A percentile compares a stretch with the other conserved stretches of the same genome.
These are phyloP conservation scores for Scalopus aquaticus DNA, from an alignment of 2,113 vertebrate genomes.

Conservation along the genomic window DNA sequence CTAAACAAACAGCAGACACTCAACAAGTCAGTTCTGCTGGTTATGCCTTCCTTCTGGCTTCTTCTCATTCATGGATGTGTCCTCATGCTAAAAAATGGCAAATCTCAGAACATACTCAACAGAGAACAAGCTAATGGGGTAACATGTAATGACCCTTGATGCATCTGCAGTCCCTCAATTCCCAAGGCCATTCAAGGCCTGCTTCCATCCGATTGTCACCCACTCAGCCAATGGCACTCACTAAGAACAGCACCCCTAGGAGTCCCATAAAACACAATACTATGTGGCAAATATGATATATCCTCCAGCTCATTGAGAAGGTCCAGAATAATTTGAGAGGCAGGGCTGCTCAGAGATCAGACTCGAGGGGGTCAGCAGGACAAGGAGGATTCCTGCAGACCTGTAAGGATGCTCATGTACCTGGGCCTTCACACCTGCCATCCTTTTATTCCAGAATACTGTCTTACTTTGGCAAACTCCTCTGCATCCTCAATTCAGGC, in stretches of 20 bases:
- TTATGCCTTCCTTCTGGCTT: background rate
- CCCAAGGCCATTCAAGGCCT: background rate
- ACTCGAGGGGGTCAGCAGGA: accelerated
- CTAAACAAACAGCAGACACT: background rate
- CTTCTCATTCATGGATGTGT: background rate
- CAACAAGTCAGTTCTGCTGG: background rate
- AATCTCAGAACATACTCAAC: background rate
- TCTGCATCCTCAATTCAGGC: background rate
- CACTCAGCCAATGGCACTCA: background rate
- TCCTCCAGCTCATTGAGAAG: background rate
- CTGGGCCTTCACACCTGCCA: background rate
- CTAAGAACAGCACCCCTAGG: background rate
- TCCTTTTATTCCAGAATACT: background rate
- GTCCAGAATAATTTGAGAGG: too few species aligned
- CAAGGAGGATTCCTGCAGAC: background rate
- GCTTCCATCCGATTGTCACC: background rate
- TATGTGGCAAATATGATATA: background rate
- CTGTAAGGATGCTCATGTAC: accelerated
- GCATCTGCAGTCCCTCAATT: background rate
- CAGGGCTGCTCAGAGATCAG: too few species aligned
- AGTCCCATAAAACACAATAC: background rate
- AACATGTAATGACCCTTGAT: background rate
- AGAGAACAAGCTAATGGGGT: background rate
- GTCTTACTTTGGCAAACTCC: background rate
- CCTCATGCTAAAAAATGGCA: background rate